Percentiles rank a stretch among this genome's conserved stretches.
Conservation (phyloP, 2,113 vertebrate species). For the Paracanthobrama guichenoti region DNA sequence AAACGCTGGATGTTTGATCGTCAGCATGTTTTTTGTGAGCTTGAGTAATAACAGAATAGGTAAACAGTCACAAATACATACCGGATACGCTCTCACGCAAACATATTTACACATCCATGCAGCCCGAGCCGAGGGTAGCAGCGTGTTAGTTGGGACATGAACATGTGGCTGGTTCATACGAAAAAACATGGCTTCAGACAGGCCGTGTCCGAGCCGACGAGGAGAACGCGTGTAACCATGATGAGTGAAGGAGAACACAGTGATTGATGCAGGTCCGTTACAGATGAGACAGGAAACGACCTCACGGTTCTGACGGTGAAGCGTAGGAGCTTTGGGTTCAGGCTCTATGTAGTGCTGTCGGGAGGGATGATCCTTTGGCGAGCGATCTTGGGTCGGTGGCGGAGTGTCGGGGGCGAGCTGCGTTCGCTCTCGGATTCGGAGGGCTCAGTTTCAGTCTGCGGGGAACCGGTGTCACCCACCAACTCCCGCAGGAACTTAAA, state of each 20-base stretch:
- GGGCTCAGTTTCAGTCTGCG: slow-evolving; percentile 83
- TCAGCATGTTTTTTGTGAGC: not conserved
- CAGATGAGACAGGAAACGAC: not conserved
- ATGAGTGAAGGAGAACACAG: not conserved
- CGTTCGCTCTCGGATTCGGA: slow-evolving; percentile 81
- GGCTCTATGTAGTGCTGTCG: slow-evolving; percentile 74
- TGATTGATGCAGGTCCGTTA: too few species aligned
- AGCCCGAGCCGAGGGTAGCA: not conserved
- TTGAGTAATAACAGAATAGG: not conserved
- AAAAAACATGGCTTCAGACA: not conserved
- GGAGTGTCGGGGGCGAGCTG: slow-evolving; percentile 65
- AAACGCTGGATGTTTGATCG: not conserved
- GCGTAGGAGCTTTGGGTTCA: not conserved
- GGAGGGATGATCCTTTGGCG: slow-evolving; percentile 80
- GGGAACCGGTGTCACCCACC: slow-evolving; percentile 88
- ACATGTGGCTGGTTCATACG: not conserved
- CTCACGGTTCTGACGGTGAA: not conserved
- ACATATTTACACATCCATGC: not conserved
- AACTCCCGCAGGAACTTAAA: slow-evolving; percentile 98
- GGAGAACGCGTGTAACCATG: not conserved
- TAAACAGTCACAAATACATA: not conserved
- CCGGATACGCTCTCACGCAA: not conserved
- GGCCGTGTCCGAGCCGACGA: not conserved
- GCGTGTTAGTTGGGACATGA: not conserved
- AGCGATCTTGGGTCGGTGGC: slow-evolving; percentile 76